A percentile compares a stretch with the other conserved stretches of the same genome.
Conservation (phyloP, 2,797 vertebrate genomes). For the Siniperca undulata region DNA sequence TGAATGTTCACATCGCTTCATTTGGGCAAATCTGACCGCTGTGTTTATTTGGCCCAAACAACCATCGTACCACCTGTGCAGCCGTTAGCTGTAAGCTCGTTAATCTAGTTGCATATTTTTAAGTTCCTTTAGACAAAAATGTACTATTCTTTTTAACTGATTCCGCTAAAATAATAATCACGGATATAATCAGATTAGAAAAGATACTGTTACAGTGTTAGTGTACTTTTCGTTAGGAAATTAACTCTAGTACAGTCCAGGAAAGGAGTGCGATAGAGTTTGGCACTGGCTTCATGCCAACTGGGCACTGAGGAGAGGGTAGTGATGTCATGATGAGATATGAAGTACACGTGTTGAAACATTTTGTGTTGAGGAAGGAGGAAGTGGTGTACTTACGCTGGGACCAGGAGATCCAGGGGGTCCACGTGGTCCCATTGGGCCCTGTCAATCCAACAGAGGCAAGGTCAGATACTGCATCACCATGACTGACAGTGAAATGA, state of each 20-base stretch:
- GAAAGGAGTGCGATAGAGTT: background rate
- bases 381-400: slow-evolving; percentile 87
- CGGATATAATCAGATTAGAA: background rate
- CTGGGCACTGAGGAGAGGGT: background rate
- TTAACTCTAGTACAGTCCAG: background rate
- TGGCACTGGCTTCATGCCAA: background rate
- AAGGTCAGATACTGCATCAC: slow-evolving; percentile 34
- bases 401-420: slow-evolving; percentile 90
- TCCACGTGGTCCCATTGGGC: slow-evolving; percentile 95
- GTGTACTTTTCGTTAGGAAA: background rate
- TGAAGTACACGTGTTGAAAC: background rate
- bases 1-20: background rate
- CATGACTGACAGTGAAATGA: background rate
- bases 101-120: background rate
- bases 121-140: background rate
- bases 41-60: background rate
- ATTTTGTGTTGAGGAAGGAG: slow-evolving; percentile 4
- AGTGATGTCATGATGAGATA: background rate
- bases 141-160: background rate
- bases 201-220: background rate
- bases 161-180: background rate
- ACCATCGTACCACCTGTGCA: background rate
- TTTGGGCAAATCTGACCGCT: background rate
- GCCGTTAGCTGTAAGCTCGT: background rate
- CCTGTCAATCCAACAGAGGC: slow-evolving; percentile 81